Evolutionary conservation across 64 coral and sea anemone genomes (phyloP).

Genomic region (Catalaphyllia jardinei): DNA sequence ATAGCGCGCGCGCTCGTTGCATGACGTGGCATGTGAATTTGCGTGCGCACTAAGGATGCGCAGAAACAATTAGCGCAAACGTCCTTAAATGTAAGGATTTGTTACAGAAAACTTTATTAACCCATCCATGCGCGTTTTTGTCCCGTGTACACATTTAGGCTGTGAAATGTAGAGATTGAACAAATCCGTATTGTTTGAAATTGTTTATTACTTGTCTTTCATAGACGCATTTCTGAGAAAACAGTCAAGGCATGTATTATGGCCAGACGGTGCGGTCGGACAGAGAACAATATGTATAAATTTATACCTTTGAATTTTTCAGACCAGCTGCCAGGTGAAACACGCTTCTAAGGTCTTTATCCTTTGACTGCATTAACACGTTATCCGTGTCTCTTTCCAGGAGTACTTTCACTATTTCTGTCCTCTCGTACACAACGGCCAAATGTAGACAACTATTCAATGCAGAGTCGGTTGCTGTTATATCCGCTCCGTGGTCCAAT

Average conservation of each 20-base stretch:
- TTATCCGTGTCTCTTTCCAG: slow-evolving; percentile 21
- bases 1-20: too few species aligned
- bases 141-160: too few species aligned
- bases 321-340: slow-evolving; percentile 17
- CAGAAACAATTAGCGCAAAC: too few species aligned
- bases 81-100: too few species aligned
- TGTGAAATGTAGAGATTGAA: too few species aligned
- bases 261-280: neutral
- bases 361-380: neutral
- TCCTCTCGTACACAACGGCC: neutral
- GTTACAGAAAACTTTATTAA: too few species aligned
- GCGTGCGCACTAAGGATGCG: too few species aligned
- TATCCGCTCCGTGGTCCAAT: slow-evolving; percentile 23
- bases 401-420: neutral
- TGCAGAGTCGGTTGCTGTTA: neutral
- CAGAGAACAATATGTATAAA: neutral
- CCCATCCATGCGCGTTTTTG: too few species aligned
- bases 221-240: neutral
- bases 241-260: neutral
- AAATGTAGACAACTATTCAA: slow-evolving; percentile 35
- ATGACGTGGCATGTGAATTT: too few species aligned
- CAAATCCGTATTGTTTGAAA: too few species aligned
- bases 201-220: too few species aligned
- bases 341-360: neutral
- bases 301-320: slow-evolving; percentile 12